These are phyloP conservation scores for Rynchops niger DNA, from an alignment of 2,113 vertebrate species.

Conservation along the genomic window DNA sequence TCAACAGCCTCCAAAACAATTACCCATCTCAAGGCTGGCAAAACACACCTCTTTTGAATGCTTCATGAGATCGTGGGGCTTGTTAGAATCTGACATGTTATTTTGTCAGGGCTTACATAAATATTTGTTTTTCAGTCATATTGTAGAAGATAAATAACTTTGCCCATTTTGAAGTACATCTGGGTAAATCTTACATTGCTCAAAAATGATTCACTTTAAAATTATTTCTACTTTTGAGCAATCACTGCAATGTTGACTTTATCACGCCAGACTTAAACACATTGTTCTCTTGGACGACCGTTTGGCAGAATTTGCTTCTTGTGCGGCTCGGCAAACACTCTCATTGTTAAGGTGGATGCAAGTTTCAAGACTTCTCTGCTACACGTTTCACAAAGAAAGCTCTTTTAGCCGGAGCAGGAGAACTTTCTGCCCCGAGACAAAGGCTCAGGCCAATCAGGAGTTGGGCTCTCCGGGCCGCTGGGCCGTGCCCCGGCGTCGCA, in stretches of 20 bases:
- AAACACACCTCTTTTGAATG: not conserved
- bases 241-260: not conserved
- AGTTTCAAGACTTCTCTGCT: not conserved
- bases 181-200: not conserved
- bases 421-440: slow-evolving; percentile 52
- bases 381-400: not conserved
- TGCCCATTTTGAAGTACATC: not conserved
- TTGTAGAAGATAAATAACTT: not conserved
- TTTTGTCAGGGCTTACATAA: fast-evolving
- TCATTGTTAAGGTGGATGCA: not conserved
- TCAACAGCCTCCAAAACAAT: not conserved
- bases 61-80: not conserved
- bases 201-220: not conserved
- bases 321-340: not conserved
- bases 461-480: slow-evolving; percentile 21
- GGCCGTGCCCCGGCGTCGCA: slow-evolving; percentile 45
- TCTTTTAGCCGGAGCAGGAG: not conserved
- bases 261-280: not conserved
- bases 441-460: slow-evolving; percentile 44
- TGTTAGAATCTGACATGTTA: not conserved
- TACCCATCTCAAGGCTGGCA: not conserved
- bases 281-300: fast-evolving
- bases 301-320: fast-evolving
- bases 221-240: fast-evolving
- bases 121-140: not conserved